Conservation (phyloP, 64 coral and sea anemone species). For the Montipora foliosa region DNA sequence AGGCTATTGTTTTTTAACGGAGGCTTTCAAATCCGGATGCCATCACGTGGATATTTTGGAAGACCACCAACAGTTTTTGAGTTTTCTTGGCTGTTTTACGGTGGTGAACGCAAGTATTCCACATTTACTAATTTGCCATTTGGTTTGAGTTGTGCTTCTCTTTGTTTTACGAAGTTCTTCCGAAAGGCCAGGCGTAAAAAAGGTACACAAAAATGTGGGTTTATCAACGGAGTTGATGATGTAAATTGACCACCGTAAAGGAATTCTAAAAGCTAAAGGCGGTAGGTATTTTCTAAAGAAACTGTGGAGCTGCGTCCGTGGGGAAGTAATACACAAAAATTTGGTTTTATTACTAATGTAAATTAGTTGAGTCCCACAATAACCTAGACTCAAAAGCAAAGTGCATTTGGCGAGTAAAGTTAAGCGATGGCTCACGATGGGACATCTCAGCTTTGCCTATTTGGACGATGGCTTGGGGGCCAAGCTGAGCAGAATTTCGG, state of each 20-base stretch:
- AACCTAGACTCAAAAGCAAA: too few relatives aligned
- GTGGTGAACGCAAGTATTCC: slow-evolving; percentile 16
- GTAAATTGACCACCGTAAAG: too few relatives aligned
- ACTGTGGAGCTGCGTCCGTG: too few relatives aligned
- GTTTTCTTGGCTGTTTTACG: slow-evolving; percentile 30
- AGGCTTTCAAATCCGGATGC: not conserved
- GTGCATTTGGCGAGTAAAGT: not conserved
- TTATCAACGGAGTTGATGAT: too few relatives aligned
- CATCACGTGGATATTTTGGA: not conserved
- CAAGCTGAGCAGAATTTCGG: slow-evolving; percentile 42
- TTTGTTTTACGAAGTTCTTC: slow-evolving; percentile 63
- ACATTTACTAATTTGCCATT: slow-evolving; percentile 50
- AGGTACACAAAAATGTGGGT: too few relatives aligned
- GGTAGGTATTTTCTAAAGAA: too few relatives aligned
- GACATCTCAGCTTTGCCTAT: slow-evolving; percentile 37
- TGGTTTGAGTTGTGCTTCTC: slow-evolving; percentile 32
- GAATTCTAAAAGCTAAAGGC: too few relatives aligned
- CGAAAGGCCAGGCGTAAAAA: not conserved
- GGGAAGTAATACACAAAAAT: too few relatives aligned
- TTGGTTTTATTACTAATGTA: too few relatives aligned
- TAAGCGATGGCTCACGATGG: slow-evolving; percentile 43
- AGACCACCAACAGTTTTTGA: slow-evolving; percentile 38
- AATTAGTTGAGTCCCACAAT: too few relatives aligned
- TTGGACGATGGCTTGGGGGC: slow-evolving; percentile 12
- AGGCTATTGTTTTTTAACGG: slow-evolving; percentile 22